Conservation (phyloP, 2,888 invertebrate species). For the Desoria tigrina region DNA sequence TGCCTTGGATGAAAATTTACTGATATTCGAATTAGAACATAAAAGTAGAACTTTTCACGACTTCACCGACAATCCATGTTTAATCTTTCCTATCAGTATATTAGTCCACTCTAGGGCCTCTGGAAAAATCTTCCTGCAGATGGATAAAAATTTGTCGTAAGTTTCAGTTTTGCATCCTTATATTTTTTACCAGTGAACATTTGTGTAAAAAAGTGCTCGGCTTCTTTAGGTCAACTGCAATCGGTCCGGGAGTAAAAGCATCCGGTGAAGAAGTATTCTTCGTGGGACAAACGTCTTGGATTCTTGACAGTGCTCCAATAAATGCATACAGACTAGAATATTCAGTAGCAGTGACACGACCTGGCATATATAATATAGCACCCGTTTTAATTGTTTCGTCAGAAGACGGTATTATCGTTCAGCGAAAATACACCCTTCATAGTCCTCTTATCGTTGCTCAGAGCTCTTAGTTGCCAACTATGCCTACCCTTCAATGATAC, state of each 20-base stretch:
- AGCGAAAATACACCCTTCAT: conserved; percentile 39
- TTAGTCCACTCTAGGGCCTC: conserved; percentile 33
- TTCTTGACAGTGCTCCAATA: conserved; percentile 28
- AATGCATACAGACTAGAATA: conserved; percentile 35
- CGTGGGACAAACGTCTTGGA: conserved; percentile 47
- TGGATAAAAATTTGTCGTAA: conserved; percentile 34
- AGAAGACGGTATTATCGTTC: conserved; percentile 13
- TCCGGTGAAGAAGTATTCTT: conserved; percentile 41
- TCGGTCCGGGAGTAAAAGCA: conserved; percentile 25
- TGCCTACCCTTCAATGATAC: no score
- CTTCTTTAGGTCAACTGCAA: conserved; percentile 22
- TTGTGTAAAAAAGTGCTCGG: no score
- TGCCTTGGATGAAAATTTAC: conserved; percentile 19
- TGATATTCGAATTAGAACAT: conserved; percentile 48
- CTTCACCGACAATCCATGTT: conserved; percentile 27
- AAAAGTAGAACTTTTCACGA: conserved; percentile 19
- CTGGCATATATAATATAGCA: conserved; percentile 49
- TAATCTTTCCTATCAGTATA: conserved; percentile 32
- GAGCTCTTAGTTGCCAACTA: not conserved
- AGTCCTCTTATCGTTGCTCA: conserved; percentile 47
- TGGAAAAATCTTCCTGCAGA: conserved; percentile 36
- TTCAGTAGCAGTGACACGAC: conserved; percentile 41
- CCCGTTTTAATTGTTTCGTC: conserved; percentile 36
- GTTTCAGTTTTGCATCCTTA: no score
- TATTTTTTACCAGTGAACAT: no score